These are phyloP conservation scores for Scophthalmus maximus DNA, from an alignment of 2,113 vertebrate genomes.

Conservation along the genomic window DNA sequence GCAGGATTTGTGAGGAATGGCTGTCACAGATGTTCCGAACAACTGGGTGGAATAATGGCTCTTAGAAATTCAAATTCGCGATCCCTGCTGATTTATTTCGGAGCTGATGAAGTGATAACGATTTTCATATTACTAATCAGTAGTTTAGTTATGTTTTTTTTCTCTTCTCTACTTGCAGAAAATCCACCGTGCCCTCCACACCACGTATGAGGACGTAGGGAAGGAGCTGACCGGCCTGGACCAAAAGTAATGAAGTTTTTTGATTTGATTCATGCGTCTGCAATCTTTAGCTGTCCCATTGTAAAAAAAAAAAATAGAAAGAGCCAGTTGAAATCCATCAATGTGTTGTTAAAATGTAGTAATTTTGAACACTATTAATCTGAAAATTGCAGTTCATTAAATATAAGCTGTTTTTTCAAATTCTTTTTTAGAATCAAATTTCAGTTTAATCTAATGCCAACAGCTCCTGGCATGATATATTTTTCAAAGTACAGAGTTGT, in stretches of 20 bases:
- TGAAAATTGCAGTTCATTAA: too few relatives aligned
- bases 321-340: not conserved
- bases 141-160: not conserved
- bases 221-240: conserved; percentile 73
- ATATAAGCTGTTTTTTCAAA: not conserved
- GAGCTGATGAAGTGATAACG: conserved; percentile 19
- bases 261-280: not conserved
- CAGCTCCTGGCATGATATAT: too few relatives aligned
- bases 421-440: too few relatives aligned
- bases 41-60: conserved; percentile 36
- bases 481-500: too few relatives aligned
- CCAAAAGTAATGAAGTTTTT: conserved; percentile 65
- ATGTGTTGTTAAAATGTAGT: not conserved
- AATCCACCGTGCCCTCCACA: conserved; percentile 92
- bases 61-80: conserved; percentile 25
- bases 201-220: conserved; percentile 76
- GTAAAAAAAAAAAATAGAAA: too few relatives aligned
- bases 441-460: too few relatives aligned
- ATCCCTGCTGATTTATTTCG: conserved; percentile 22
- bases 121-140: conserved; percentile 1
- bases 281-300: too few relatives aligned
- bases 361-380: too few relatives aligned
- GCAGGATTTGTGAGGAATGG: conserved; percentile 9
- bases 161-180: conserved; percentile 80
- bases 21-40: conserved; percentile 28